Base-by-base conservation (phyloP, 1,140 invertebrate species). In the Antheraea pernyi region DNA sequence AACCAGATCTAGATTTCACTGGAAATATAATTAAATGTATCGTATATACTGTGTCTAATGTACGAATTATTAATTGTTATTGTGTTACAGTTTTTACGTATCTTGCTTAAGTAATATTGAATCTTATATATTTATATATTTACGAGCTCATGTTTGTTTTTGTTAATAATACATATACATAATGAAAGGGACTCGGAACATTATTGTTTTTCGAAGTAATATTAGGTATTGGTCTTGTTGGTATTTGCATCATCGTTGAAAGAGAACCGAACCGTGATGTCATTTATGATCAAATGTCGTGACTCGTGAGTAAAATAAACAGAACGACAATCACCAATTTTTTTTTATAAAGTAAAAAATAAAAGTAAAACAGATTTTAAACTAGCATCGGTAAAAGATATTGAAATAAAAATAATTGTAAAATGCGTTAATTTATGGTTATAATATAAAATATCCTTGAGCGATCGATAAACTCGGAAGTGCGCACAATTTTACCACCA, bases 401-500 rank as follows among this genome's bases (percentile, higher is more conserved):
- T 30, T 30, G 22, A 30, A 30, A 30, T 42, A 11, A 42, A 42
- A 42, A 7, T 42, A 53, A 13, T 53, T 53, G 1, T 13, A 53
- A 53, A 53, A 53, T 16, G 46, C 16, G 0, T 42, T 53, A 42
- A 42, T 42, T 53, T 13, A 0, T 53, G n/a, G 5, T 13, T 53
- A n/a, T 22, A 61, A 61, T 61, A 61, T 30, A 30, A 30, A 30
- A 61, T 61, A 22, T 13, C 60, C 60, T 71, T 72, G 42, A 72
- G 71, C 70, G 48, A 66, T 60, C 22, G 67, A 70, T 72, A 69
- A 67, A 68, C 63, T 78, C 69, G 75, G 73, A 77, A 75, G 72
- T 73, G 76, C 72, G 64, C 67, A 81, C 69, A 81, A 83, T 81
- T 82, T 84, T 85, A 77, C 77, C 81, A 82, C 73, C 81, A 82